Percentiles rank a stretch among this genome's conserved stretches.
Conservation (phyloP, 92 coral and sea anemone species). For the Nematostella vectensis region DNA sequence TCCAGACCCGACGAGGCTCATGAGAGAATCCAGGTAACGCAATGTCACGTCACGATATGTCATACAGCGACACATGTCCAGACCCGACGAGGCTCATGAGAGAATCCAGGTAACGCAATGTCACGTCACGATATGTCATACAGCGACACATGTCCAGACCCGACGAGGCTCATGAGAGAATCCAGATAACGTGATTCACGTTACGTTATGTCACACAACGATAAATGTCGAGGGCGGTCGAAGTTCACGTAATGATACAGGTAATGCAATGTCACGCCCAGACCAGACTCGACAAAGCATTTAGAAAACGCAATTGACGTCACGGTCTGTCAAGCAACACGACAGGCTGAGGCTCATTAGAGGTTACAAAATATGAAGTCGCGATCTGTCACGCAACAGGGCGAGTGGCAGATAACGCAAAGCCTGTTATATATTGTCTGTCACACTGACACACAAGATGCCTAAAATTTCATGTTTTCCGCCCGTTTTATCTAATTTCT, state of each 20-base stretch:
- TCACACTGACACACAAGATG: too few relatives aligned
- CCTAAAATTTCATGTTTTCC: too few relatives aligned
- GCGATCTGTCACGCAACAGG: conserved; percentile 3
- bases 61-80: too few relatives aligned
- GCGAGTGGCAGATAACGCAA: too few relatives aligned
- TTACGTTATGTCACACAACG: too few relatives aligned
- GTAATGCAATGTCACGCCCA: conserved; percentile 64
- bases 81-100: conserved; percentile 48
- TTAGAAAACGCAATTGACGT: conserved; percentile 50
- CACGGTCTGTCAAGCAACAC: too few relatives aligned
- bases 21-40: conserved; percentile 55
- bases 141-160: conserved; percentile 46
- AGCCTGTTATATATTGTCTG: too few relatives aligned
- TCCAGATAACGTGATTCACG: conserved; percentile 67
- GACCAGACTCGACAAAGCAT: conserved; percentile 51
- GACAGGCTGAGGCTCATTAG: conserved; percentile 58
- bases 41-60: too few relatives aligned
- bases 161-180: conserved; percentile 44
- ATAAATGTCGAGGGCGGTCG: conserved; percentile 50
- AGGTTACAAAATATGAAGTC: conserved; percentile 57
- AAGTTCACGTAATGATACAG: conserved; percentile 44
- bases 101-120: conserved; percentile 58
- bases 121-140: neutral
- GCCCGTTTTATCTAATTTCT: too few relatives aligned
- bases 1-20: conserved; percentile 56